Base-by-base conservation (phyloP, 1,140 invertebrate species). In the Aphaenogaster floridana region DNA sequence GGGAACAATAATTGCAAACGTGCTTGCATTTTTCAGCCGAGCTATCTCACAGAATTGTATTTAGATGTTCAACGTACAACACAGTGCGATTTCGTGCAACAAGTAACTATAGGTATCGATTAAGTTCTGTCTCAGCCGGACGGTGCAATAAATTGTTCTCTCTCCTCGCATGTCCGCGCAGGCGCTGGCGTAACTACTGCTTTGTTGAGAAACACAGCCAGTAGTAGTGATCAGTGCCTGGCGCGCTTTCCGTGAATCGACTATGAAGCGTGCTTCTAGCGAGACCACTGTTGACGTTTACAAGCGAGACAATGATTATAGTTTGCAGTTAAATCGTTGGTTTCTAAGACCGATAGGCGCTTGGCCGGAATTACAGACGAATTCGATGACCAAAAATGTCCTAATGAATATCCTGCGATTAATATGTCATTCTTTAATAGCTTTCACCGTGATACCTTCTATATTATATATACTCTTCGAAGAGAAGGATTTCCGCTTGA, bases 401-500 rank as follows among this genome's bases (percentile, higher is more conserved):
- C 3, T 78, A 1, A 52, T n/a, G 3, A 88, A 42, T 36, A 15
- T 86, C 5, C 15, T 68, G 8, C 84, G 34, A 63, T 17, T 69
- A 13, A 52, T 6, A 1, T 86, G 74, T 59, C 54, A 74, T 28
- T 64, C 17, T 5, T 77, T 86, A 66, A 74, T 88, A 52, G 9
- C 48, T 34, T 86, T 86, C 6, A 50, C 57, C 8, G 3, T 63
- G 8, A 9, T 88, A 50, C 34, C 83, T 34, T n/a, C 66, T 52
- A 13, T 48, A 39, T 17, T 88, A 17, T 88, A 71, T 11, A 52
- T 88, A 34, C 8, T 88, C 0, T 61, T 93, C 1, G 91, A 92
- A 21, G 86, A 91, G 15, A 88, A 92, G 17, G 88, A 93, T 61
- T 71, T 79, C 5, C 80, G 74, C 45, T 71, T 90, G 0, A 91